phyloP scores from a whole-genome alignment of 2,113 vertebrate species.

The Strigops habroptila region DNA sequence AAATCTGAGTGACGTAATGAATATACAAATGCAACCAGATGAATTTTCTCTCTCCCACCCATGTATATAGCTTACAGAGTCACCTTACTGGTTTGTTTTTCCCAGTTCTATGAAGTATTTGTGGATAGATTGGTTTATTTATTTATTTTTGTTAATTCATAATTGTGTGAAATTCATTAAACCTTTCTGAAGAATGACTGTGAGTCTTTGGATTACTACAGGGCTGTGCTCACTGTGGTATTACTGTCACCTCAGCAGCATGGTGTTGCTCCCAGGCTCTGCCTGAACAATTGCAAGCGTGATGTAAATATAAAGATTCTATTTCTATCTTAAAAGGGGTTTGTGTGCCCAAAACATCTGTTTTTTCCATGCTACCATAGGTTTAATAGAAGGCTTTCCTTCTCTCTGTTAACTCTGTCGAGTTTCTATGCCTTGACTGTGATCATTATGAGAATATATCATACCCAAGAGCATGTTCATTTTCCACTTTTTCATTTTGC shows the following conservation, averaged over 20 bases:
- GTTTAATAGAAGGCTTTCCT: neutral
- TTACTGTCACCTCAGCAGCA: neutral
- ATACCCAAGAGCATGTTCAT: neutral
- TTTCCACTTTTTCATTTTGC: conserved; percentile 24
- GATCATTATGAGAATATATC: conserved; percentile 1
- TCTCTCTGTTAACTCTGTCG: neutral
- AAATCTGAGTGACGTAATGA: neutral
- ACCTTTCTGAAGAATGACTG: neutral
- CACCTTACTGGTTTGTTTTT: neutral
- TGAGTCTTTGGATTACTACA: neutral
- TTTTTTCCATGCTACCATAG: neutral
- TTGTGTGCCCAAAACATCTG: neutral
- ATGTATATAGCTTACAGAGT: neutral
- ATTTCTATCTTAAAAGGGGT: neutral
- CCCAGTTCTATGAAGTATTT: neutral
- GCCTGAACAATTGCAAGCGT: neutral
- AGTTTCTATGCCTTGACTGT: neutral
- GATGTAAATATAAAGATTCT: neutral
- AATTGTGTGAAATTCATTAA: neutral
- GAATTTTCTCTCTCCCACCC: neutral
- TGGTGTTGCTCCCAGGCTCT: neutral
- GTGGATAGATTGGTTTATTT: neutral
- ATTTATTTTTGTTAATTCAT: neutral
- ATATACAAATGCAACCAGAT: neutral
- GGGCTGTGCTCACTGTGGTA: neutral